Conservation (phyloP, 2,797 vertebrate genomes). For the Chaunax sp. region DNA sequence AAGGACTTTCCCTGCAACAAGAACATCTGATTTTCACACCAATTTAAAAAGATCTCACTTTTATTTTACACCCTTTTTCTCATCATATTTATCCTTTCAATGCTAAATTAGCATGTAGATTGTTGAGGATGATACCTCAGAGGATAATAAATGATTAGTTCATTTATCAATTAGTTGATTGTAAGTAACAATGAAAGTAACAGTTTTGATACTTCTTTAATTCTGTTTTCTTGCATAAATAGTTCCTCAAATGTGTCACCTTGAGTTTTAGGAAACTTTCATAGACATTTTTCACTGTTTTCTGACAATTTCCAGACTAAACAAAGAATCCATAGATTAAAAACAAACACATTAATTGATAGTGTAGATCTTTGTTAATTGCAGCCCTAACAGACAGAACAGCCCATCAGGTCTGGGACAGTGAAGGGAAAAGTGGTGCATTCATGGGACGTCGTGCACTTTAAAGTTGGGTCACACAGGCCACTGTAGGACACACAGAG, state of each 20-base stretch:
- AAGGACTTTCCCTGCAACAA: constrained; percentile 58
- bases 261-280: neutral
- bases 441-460: neutral
- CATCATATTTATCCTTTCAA: neutral
- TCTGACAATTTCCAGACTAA: neutral
- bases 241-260: neutral
- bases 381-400: neutral
- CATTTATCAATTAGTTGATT: neutral
- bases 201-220: too few species aligned
- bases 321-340: neutral
- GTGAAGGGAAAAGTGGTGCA: neutral
- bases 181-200: too few species aligned
- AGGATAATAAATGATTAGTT: neutral
- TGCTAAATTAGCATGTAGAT: too few species aligned
- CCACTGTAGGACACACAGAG: neutral
- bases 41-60: too few species aligned
- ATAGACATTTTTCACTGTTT: neutral
- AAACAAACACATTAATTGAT: neutral
- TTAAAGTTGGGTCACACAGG: neutral
- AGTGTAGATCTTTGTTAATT: neutral
- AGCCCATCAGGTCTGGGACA: neutral
- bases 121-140: too few species aligned
- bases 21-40: constrained; percentile 67
- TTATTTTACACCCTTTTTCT: neutral
- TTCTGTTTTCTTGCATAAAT: neutral